phyloP scores from a whole-genome alignment of 2,113 vertebrate species.

The Laterallus jamaicensis region DNA sequence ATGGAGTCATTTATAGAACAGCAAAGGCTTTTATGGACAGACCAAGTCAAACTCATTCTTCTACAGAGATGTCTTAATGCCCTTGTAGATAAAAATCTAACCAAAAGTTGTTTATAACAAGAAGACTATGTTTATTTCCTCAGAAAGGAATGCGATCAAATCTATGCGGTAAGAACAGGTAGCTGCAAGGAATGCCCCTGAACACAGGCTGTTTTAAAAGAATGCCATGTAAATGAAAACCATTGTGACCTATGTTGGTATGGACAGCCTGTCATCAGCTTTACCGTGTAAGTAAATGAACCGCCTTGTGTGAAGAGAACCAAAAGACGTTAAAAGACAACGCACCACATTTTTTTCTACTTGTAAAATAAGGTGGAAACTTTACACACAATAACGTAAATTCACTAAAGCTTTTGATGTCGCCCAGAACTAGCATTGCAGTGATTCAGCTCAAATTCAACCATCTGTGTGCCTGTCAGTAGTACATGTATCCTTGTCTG shows the following conservation, averaged over 20 bases:
- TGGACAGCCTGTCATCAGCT: neutral
- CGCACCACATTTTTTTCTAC: neutral
- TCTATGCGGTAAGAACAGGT: fast-evolving
- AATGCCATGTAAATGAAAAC: neutral
- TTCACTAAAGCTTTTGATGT: neutral
- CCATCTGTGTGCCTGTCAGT: neutral
- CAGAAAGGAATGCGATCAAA: neutral
- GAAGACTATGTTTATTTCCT: neutral
- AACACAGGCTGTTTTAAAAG: neutral
- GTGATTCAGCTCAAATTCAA: neutral
- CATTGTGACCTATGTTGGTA: neutral
- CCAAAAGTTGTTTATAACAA: neutral
- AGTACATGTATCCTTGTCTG: neutral
- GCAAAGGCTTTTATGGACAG: neutral
- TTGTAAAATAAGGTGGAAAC: neutral
- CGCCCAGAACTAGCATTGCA: neutral
- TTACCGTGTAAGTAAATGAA: neutral
- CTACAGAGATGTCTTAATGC: neutral
- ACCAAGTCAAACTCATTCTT: neutral
- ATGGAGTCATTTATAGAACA: neutral
- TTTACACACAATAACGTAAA: neutral
- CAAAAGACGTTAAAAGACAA: neutral
- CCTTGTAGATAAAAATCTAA: neutral
- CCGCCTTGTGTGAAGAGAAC: neutral
- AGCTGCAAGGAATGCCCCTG: neutral